Conservation (phyloP, 1,140 invertebrate genomes). For the Arctopsyche grandis region DNA sequence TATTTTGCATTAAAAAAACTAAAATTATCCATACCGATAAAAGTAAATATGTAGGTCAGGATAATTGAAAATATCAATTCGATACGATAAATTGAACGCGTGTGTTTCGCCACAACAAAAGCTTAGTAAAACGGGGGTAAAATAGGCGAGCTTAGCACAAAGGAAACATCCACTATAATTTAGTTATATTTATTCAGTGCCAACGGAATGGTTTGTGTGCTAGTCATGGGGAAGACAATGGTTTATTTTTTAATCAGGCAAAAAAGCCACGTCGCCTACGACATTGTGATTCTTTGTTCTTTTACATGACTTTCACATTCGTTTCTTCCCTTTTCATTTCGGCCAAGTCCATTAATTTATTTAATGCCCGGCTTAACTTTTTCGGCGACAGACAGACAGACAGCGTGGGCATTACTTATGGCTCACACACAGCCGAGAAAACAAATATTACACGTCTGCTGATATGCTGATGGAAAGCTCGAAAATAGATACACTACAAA, state of each 20-base stretch:
- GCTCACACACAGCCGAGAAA: not conserved
- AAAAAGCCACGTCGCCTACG: conserved; percentile 24
- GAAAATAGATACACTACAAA: too few species aligned
- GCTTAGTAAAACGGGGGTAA: too few species aligned
- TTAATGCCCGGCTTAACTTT: conserved; percentile 38
- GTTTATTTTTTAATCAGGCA: conserved; percentile 30
- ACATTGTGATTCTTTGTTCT: conserved; percentile 37
- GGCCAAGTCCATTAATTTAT: conserved; percentile 35
- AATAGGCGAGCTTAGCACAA: too few species aligned
- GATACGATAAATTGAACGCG: too few species aligned
- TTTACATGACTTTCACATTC: conserved; percentile 40
- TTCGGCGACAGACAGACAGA: conserved; percentile 2
- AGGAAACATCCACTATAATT: too few species aligned
- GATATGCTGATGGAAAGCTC: not conserved
- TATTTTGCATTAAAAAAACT: too few species aligned
- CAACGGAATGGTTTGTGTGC: too few species aligned
- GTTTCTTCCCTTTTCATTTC: conserved; percentile 10
- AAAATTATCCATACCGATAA: too few species aligned
- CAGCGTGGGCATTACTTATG: conserved; percentile 17
- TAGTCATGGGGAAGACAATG: conserved; percentile 10
- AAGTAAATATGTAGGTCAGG: too few species aligned
- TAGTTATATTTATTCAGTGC: too few species aligned
- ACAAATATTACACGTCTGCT: conserved; percentile 25
- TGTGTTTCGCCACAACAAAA: too few species aligned
- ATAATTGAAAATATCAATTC: too few species aligned